These are phyloP conservation scores for Myotis vivesi DNA, from an alignment of 2,797 vertebrate species.

Conservation along the genomic window DNA sequence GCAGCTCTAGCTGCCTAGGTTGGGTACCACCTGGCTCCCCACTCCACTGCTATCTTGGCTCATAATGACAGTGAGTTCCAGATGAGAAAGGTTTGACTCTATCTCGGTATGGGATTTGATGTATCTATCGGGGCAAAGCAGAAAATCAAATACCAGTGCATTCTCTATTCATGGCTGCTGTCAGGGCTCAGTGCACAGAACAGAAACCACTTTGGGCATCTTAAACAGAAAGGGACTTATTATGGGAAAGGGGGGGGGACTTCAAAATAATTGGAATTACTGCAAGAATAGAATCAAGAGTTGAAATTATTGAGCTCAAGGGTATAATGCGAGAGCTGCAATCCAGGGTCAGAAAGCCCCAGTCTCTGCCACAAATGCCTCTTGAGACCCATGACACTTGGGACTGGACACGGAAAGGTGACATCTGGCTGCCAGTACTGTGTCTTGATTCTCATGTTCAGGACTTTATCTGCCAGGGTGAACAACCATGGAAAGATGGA, in stretches of 20 bases:
- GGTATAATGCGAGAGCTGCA: not conserved
- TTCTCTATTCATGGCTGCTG: not conserved
- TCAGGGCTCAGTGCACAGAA: not conserved
- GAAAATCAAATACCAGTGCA: not conserved
- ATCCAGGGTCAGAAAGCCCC: not conserved
- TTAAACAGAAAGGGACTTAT: not conserved
- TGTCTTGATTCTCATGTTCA: not conserved
- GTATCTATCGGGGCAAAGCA: slow-evolving; percentile 42
- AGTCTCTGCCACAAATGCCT: not conserved
- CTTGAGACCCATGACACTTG: not conserved
- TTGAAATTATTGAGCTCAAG: not conserved
- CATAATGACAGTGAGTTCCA: not conserved
- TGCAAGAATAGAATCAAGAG: not conserved
- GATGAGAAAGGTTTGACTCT: slow-evolving; percentile 15
- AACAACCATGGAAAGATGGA: not conserved
- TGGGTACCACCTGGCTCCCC: not conserved
- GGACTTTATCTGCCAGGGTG: not conserved
- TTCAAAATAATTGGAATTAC: slow-evolving; percentile 21
- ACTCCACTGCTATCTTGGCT: not conserved
- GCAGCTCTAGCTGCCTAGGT: not conserved
- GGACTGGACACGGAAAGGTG: not conserved
- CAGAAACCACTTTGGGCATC: not conserved
- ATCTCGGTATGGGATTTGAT: slow-evolving; percentile 15
- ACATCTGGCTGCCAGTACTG: not conserved
- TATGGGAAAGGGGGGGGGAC: not conserved